These are phyloP conservation scores for Colossoma macropomum DNA, from an alignment of 2,113 vertebrate genomes.

Conservation along the genomic window DNA sequence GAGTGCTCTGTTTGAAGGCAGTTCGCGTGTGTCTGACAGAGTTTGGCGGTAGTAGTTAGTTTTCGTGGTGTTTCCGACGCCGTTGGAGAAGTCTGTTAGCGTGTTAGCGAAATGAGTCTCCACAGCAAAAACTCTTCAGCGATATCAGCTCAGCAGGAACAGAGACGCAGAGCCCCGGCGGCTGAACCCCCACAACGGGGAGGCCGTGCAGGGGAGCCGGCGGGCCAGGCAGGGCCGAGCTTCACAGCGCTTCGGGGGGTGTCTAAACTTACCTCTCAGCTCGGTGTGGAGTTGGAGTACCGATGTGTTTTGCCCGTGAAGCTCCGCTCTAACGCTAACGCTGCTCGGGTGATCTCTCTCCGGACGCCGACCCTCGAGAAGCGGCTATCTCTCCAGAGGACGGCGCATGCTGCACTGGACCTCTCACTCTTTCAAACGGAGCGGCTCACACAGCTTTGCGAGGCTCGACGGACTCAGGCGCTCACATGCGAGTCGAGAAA, in stretches of 20 bases:
- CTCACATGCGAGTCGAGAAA: conserved; percentile 73
- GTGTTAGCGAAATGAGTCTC: too few relatives aligned
- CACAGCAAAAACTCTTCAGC: background rate
- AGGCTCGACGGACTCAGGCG: conserved; percentile 59
- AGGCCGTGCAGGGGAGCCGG: too few relatives aligned
- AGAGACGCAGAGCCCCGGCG: too few relatives aligned
- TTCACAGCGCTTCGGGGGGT: background rate
- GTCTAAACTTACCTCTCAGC: conserved; percentile 32
- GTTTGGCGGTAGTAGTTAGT: background rate
- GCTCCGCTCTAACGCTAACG: conserved; percentile 1
- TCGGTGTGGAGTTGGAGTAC: conserved; percentile 11
- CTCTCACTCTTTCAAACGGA: background rate
- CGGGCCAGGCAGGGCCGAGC: background rate
- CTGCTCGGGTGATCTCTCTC: background rate
- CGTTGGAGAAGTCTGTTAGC: background rate
- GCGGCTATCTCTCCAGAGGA: conserved; percentile 29
- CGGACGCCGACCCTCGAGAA: background rate
- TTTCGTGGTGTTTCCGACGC: background rate
- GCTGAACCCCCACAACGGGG: too few relatives aligned
- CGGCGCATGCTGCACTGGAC: conserved; percentile 8
- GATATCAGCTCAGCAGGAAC: background rate
- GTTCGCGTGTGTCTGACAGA: background rate
- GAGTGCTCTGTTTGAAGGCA: background rate
- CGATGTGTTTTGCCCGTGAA: conserved; percentile 36
- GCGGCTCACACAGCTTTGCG: background rate